These are phyloP conservation scores for Ostrea edulis DNA, from an alignment of 1,140 invertebrate genomes.

Conservation along the genomic window DNA sequence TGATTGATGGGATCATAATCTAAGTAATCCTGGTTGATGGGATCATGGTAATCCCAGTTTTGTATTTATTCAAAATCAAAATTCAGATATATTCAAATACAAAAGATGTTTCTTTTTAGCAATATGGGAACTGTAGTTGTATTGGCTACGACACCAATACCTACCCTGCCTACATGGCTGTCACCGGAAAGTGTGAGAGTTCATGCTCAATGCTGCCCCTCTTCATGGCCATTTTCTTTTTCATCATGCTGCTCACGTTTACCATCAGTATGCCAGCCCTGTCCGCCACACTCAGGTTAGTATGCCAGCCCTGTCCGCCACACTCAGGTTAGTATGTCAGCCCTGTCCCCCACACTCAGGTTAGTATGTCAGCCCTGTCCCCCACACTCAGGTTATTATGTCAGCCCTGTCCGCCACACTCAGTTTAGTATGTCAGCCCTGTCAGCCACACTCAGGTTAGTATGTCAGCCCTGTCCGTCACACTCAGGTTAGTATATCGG, in stretches of 20 bases:
- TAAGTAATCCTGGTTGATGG: slow-evolving; percentile 76
- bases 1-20: too few species aligned
- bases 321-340: slow-evolving; percentile 63
- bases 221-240: slow-evolving; percentile 69
- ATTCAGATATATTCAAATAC: background rate
- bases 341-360: slow-evolving; percentile 73
- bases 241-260: slow-evolving; percentile 70
- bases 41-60: too few species aligned
- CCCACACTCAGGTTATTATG: too few species aligned
- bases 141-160: slow-evolving; percentile 59
- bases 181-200: slow-evolving; percentile 67
- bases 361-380: too few species aligned
- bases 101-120: slow-evolving; percentile 55
- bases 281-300: slow-evolving; percentile 70
- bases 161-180: slow-evolving; percentile 57
- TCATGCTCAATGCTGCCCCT: slow-evolving; percentile 66
- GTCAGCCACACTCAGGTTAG: too few species aligned
- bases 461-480: slow-evolving; percentile 74
- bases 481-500: slow-evolving; percentile 66
- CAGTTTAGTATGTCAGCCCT: slow-evolving; percentile 51
- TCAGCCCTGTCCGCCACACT: slow-evolving; percentile 73
- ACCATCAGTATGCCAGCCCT: slow-evolving; percentile 73
- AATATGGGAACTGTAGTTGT: slow-evolving; percentile 71
- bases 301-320: background rate
- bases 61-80: too few species aligned